Percentiles rank a stretch among this genome's conserved stretches.
These are phyloP conservation scores for Gorsachius magnificus DNA, from an alignment of 2,797 vertebrate species.

Conservation along the genomic window DNA sequence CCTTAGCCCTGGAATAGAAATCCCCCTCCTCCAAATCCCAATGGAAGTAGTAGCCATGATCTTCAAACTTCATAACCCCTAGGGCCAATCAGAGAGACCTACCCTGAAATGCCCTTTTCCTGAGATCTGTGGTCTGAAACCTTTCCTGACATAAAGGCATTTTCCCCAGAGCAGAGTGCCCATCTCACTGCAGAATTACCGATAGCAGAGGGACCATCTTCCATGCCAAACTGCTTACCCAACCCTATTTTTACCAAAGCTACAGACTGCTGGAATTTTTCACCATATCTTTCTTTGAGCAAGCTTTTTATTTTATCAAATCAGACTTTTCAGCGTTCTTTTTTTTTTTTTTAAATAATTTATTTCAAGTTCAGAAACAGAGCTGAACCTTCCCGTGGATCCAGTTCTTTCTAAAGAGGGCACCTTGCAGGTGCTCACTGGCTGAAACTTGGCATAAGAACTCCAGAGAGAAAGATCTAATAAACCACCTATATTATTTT, in stretches of 20 bases:
- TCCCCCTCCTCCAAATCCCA: background rate
- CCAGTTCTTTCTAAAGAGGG: background rate
- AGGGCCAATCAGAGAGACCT: background rate
- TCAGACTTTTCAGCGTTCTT: background rate
- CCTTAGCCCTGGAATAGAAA: background rate
- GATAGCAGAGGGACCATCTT: background rate
- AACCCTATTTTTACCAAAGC: background rate
- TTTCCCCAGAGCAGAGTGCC: background rate
- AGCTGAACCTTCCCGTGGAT: background rate
- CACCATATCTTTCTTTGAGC: background rate
- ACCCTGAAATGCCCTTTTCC: background rate
- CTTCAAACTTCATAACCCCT: background rate
- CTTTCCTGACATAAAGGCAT: background rate
- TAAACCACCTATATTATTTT: conserved; percentile 17
- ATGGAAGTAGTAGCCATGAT: background rate
- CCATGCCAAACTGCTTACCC: background rate
- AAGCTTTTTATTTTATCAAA: background rate
- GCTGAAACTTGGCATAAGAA: background rate
- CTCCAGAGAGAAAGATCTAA: background rate
- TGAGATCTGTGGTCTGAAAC: background rate
- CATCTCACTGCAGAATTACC: background rate
- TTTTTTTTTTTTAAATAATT: background rate
- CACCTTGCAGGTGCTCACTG: background rate
- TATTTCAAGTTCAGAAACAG: background rate
- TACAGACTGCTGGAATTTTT: background rate